A percentile compares a stretch with the other conserved stretches of the same genome.
Conservation (phyloP, 2,113 vertebrate species). For the Mohoua ochrocephala region DNA sequence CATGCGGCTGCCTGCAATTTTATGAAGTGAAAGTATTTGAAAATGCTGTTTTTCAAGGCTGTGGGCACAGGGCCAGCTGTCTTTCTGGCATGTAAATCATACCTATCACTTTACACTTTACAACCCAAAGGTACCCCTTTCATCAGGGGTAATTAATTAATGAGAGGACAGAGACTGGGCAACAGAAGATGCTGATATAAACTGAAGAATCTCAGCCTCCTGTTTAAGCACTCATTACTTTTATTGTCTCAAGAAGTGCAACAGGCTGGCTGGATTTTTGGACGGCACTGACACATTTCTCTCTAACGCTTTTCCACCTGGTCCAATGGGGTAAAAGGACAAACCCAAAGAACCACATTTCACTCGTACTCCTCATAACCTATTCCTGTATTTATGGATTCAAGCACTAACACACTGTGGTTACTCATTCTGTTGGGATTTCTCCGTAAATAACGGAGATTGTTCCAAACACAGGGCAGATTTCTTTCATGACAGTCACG, state of each 20-base stretch:
- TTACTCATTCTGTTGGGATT: not conserved
- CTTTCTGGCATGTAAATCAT: not conserved
- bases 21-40: not conserved
- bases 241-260: not conserved
- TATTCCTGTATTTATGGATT: not conserved
- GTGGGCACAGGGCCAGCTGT: not conserved
- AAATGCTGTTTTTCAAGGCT: not conserved
- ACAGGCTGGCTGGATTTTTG: not conserved
- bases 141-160: slow-evolving; percentile 6
- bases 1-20: not conserved
- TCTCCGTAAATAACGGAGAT: not conserved
- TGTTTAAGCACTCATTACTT: not conserved
- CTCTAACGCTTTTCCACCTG: not conserved
- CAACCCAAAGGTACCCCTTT: not conserved
- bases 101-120: not conserved
- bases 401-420: not conserved
- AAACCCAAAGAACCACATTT: not conserved
- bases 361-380: not conserved
- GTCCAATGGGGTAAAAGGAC: not conserved
- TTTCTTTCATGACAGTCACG: not conserved
- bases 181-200: not conserved
- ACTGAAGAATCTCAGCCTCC: not conserved
- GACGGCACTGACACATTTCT: not conserved
- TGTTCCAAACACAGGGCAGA: not conserved
- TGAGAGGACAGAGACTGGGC: not conserved